These are phyloP conservation scores for Meandrina meandrites DNA, from an alignment of 92 coral and sea anemone species.

Conservation along the genomic window DNA sequence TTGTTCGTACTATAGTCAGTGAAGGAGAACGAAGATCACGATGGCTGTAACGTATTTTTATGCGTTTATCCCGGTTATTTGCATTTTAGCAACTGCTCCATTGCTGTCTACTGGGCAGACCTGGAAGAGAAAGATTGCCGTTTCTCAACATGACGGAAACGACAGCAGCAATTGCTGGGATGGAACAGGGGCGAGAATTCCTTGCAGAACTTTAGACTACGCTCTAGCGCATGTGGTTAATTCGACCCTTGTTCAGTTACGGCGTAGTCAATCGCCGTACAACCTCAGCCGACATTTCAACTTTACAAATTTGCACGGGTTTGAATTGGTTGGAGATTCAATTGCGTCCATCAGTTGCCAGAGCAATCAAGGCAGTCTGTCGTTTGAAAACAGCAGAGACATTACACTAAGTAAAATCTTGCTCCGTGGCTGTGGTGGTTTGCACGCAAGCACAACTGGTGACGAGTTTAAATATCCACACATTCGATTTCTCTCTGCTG, in stretches of 20 bases:
- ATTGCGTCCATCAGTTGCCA: constrained; percentile 38
- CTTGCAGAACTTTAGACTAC: constrained; percentile 60
- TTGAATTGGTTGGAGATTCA: constrained; percentile 47
- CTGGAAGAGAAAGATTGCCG: constrained; percentile 12
- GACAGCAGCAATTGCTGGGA: neutral
- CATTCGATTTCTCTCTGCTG: constrained; percentile 53
- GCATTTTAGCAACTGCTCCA: constrained; percentile 11
- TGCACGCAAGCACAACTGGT: constrained; percentile 56
- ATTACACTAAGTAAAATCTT: constrained; percentile 36
- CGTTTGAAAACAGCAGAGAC: constrained; percentile 47
- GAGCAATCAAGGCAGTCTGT: constrained; percentile 38
- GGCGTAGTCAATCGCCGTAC: constrained; percentile 3
- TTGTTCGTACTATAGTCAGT: neutral
- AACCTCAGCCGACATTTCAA: constrained; percentile 52
- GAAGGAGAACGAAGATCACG: neutral
- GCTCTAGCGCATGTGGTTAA: constrained; percentile 26
- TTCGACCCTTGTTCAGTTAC: constrained; percentile 16
- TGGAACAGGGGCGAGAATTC: neutral
- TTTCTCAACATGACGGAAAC: neutral
- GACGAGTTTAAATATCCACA: constrained; percentile 12
- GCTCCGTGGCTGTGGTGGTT: constrained; percentile 58
- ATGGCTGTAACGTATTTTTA: neutral
- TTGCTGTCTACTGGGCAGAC: neutral
- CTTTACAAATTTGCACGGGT: constrained; percentile 37
- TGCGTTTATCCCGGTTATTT: neutral